These are phyloP conservation scores for Delia radicum DNA, from an alignment of 1,140 invertebrate genomes.

Conservation along the genomic window DNA sequence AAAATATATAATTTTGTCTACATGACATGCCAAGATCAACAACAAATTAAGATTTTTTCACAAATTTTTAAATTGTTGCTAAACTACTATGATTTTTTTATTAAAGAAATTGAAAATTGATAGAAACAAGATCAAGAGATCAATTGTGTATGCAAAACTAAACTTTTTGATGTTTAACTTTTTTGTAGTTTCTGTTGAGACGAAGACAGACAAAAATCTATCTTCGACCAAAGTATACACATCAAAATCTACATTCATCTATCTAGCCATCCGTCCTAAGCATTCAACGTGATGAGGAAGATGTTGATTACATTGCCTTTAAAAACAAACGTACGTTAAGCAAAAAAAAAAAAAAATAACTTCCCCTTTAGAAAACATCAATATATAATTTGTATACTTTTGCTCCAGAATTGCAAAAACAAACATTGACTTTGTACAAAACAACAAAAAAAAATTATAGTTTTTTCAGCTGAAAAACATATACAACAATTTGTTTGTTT, in stretches of 20 bases:
- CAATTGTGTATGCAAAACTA: not conserved
- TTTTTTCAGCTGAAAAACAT: not conserved
- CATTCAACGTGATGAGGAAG: not conserved
- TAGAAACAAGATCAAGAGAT: conserved; percentile 1
- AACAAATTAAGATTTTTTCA: not conserved
- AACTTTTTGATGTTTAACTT: not conserved
- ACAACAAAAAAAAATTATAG: not conserved
- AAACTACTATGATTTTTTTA: not conserved
- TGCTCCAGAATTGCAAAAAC: not conserved
- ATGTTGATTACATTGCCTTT: not conserved
- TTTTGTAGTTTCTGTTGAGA: too few species aligned
- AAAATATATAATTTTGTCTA: not conserved
- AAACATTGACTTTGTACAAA: not conserved
- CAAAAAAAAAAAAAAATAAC: not conserved
- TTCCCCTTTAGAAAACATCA: not conserved
- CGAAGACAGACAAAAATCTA: not conserved
- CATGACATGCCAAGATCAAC: conserved; percentile 1
- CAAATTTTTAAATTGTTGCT: too few species aligned
- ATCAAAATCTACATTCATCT: not conserved
- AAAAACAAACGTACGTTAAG: not conserved
- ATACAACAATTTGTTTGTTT: not conserved
- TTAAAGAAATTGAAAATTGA: not conserved
- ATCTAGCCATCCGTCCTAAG: not conserved
- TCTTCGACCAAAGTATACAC: not conserved
- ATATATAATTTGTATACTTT: not conserved